Conservation (phyloP, 2,888 invertebrate genomes). For the Oscheius sp. region DNA sequence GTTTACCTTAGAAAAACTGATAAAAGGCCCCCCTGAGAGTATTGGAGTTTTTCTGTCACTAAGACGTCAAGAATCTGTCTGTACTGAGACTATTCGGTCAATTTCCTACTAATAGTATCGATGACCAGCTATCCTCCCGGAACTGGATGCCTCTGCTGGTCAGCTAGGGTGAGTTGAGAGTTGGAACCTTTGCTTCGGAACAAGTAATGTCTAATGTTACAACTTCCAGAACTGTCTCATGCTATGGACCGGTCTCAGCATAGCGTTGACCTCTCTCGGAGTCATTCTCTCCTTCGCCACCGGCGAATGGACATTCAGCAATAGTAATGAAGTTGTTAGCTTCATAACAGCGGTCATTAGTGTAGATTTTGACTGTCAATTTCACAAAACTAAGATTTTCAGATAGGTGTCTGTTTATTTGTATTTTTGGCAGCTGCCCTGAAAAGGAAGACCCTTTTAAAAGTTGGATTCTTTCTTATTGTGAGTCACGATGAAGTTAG, state of each 20-base stretch:
- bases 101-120: too few species aligned
- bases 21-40: too few species aligned
- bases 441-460: not conserved
- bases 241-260: conserved; percentile 1
- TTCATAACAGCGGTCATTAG: not conserved
- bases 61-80: too few species aligned
- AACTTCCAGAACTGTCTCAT: not conserved
- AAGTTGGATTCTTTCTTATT: not conserved
- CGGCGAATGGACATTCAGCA: not conserved
- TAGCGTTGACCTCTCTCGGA: conserved; percentile 1
- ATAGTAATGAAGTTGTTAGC: not conserved
- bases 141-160: conserved; percentile 5
- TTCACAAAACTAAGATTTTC: not conserved
- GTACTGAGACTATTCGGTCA: too few species aligned
- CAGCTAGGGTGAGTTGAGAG: not conserved
- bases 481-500: not conserved
- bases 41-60: too few species aligned
- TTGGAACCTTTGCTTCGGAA: too few species aligned
- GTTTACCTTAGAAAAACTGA: too few species aligned
- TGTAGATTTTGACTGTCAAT: not conserved
- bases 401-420: not conserved
- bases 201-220: not conserved
- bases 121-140: not conserved
- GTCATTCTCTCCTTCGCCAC: conserved; percentile 5
- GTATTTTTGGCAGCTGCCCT: not conserved